A percentile compares a stretch with the other conserved stretches of the same genome.
Conservation (phyloP, 92 coral and sea anemone species). For the Porites rus region DNA sequence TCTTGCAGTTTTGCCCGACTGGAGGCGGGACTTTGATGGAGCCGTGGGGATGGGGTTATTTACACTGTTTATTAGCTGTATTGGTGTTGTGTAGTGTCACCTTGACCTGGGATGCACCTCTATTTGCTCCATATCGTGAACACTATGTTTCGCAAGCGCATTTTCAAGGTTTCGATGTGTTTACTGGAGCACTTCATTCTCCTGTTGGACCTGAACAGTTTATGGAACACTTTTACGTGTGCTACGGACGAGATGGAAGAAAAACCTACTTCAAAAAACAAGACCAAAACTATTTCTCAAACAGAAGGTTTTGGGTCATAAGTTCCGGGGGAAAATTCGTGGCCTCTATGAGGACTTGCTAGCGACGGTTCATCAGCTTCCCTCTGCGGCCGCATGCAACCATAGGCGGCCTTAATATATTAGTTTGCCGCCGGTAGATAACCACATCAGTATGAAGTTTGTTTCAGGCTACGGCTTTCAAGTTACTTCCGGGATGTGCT, state of each 20-base stretch:
- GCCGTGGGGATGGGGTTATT: constrained; percentile 64
- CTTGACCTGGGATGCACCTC: constrained; percentile 96
- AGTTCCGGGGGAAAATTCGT: constrained; percentile 91
- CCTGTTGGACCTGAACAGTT: constrained; percentile 94
- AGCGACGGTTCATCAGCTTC: neutral
- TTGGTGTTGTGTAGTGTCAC: constrained; percentile 95
- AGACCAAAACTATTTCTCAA: constrained; percentile 94
- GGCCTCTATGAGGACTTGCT: constrained; percentile 98
- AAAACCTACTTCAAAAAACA: constrained; percentile 94
- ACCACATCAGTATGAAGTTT: neutral
- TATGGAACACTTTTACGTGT: constrained; percentile 95
- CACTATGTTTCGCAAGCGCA: constrained; percentile 93
- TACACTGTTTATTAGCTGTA: constrained; percentile 88
- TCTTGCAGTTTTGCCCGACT: constrained; percentile 1
- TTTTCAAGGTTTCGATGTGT: constrained; percentile 95
- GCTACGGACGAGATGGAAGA: constrained; percentile 96
- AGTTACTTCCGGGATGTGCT: neutral
- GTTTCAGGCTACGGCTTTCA: neutral
- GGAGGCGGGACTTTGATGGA: constrained; percentile 17
- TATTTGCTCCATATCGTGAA: constrained; percentile 94
- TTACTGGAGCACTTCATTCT: constrained; percentile 92
- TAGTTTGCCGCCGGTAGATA: too few relatives aligned
- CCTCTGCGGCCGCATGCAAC: too few relatives aligned
- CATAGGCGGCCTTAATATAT: too few relatives aligned
- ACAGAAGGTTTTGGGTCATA: constrained; percentile 95